A percentile compares a stretch with the other conserved stretches of the same genome.
These are phyloP conservation scores for Sisyra terminalis DNA, from an alignment of 2,888 invertebrate genomes.

Conservation along the genomic window DNA sequence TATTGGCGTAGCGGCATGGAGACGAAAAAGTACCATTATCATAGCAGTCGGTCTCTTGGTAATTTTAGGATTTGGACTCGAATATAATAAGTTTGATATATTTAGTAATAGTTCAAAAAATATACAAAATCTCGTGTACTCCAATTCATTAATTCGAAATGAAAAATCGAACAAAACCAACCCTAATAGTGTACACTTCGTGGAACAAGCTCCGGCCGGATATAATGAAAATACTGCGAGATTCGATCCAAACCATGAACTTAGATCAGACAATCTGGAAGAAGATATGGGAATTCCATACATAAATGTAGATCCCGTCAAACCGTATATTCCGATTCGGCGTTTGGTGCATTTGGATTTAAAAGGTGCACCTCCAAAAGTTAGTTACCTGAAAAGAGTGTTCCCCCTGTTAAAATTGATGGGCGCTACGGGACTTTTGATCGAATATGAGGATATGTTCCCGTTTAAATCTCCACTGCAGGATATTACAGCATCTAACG, in stretches of 20 bases:
- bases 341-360: constrained; percentile 58
- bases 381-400: constrained; percentile 38
- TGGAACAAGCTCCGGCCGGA: constrained; percentile 12
- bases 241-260: constrained; percentile 17
- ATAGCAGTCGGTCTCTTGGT: constrained; percentile 23
- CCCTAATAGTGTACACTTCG: constrained; percentile 12
- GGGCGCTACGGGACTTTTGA: constrained; percentile 54
- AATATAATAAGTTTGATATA: constrained; percentile 21
- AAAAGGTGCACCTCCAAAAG: constrained; percentile 59
- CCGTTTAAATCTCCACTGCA: constrained; percentile 46
- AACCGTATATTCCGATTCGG: constrained; percentile 31
- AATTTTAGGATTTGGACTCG: constrained; percentile 28
- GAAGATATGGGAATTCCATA: constrained; percentile 27
- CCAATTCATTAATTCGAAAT: constrained; percentile 8
- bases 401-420: constrained; percentile 38
- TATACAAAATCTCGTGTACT: constrained; percentile 15
- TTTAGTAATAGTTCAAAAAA: constrained; percentile 13
- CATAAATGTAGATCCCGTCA: constrained; percentile 24
- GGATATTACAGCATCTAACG: constrained; percentile 36
- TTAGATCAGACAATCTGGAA: constrained; percentile 17
- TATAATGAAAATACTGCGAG: constrained; percentile 25
- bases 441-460: constrained; percentile 75
- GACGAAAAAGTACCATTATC: constrained; percentile 30
- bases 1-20: constrained; percentile 29
- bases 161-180: constrained; percentile 9